Conservation (phyloP, 2,797 vertebrate species). For the Tenualosa thibaudeaui region DNA sequence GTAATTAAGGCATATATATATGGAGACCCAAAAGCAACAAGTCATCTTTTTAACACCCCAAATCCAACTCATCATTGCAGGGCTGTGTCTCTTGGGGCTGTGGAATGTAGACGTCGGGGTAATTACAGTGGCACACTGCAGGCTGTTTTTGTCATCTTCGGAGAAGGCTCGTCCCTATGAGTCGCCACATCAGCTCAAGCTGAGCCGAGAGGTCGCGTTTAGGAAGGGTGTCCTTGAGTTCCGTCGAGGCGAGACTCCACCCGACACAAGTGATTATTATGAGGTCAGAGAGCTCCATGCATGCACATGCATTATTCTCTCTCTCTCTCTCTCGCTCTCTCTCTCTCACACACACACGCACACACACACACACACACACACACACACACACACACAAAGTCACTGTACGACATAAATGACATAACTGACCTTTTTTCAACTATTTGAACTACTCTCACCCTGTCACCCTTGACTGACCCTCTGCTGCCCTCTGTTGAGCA, state of each 20-base stretch:
- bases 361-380: background rate
- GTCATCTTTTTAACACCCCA: background rate
- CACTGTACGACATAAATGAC: background rate
- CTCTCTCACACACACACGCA: constrained; percentile 12
- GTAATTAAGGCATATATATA: background rate
- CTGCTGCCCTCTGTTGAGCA: constrained; percentile 2
- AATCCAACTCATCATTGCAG: constrained; percentile 18
- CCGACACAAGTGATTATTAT: constrained; percentile 53
- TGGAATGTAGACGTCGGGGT: constrained; percentile 5
- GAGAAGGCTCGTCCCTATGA: background rate
- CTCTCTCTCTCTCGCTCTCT: constrained; percentile 22
- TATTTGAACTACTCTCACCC: background rate
- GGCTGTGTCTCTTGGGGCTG: background rate
- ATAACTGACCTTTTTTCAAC: constrained; percentile 13
- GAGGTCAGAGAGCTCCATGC: constrained; percentile 25
- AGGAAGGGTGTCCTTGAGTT: constrained; percentile 16
- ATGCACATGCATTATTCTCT: constrained; percentile 21
- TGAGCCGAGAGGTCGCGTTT: background rate
- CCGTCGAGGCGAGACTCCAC: constrained; percentile 8
- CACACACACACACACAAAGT: background rate
- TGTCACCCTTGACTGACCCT: background rate
- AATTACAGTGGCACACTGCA: constrained; percentile 8
- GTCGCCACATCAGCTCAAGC: background rate
- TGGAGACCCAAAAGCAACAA: background rate
- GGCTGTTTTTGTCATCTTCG: constrained; percentile 18